Evolutionary conservation across 2,888 invertebrate genomes (phyloP), one percentile per base, ranked within the genome.

Genomic region (Philereme transversata): DNA sequence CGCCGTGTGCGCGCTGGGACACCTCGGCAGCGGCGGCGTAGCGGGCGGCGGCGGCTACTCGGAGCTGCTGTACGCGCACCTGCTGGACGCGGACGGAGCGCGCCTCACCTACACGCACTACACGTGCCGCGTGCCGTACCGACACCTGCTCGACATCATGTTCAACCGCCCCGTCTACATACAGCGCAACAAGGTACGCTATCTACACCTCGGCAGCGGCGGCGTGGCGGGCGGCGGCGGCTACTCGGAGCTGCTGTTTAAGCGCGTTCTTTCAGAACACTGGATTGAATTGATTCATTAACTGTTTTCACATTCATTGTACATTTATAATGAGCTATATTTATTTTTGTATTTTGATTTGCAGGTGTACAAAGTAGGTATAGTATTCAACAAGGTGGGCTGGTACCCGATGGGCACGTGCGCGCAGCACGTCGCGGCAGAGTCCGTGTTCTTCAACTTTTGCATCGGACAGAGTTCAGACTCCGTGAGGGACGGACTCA

Each of bases 131-230:
- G 97, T 96, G 65, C 93, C 94, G n/a, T 95, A 94, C 83, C 93
- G 95, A 22, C 95, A 95, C 35, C 90, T 96, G 71, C 93, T 97
- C 58, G 97, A 97, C 85, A 96, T 97, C 73, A 95, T 95, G 69
- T 97, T 97, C 84, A 96, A 97, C 88, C 87, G 96, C 5, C 96
- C 96, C 5, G 95, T 97, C 60, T 96, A 95, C 73, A 96, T 97
- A 72, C 95, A 96, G 80, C 93, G 94, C 72, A 94, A 95, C 79
- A 95, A 95, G 94, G 95, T 94, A 52, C 22, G 22, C 22, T 22
- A 22, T 22, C 22, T n/a, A n/a, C n/a, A n/a, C n/a, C 62, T 69
- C 52, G 51, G 71, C 77, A 33, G 73, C 68, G 62, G 65, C 10
- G 66, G 65, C 35, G 63, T 52, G 44, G 67, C 51, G 65, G 67